Evolutionary conservation across 2,113 vertebrate species (phyloP).

Genomic region (Excalfactoria chinensis): DNA sequence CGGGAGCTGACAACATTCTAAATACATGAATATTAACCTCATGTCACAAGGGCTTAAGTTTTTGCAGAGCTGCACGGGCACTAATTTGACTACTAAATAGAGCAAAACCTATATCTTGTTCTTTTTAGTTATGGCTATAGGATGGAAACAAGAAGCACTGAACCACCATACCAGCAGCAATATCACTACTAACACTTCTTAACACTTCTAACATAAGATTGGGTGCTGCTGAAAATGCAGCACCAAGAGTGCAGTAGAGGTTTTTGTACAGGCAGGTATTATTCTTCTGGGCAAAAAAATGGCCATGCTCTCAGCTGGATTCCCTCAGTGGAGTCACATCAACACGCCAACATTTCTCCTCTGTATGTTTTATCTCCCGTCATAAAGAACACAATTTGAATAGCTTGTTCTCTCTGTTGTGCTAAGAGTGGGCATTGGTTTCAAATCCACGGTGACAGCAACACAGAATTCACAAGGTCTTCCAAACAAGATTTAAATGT

Average conservation of each 20-base stretch:
- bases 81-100: background rate
- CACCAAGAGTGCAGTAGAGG: background rate
- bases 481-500: background rate
- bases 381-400: background rate
- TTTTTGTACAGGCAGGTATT: background rate
- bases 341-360: background rate
- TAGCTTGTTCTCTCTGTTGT: background rate
- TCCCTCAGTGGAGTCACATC: background rate
- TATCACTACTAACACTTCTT: background rate
- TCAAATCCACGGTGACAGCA: background rate
- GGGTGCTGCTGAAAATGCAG: background rate
- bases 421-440: background rate
- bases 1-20: conserved; percentile 21
- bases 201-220: background rate
- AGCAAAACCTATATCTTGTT: background rate
- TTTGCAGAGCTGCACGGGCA: background rate
- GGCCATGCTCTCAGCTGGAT: background rate
- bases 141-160: background rate
- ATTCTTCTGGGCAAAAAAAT: background rate
- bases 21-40: conserved; percentile 42
- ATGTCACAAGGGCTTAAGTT: conserved; percentile 7
- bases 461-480: background rate
- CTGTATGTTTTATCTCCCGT: background rate
- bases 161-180: background rate
- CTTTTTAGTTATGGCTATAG: background rate